Base-by-base conservation (phyloP, 2,888 invertebrate genomes). In the Drosophila robusta region DNA sequence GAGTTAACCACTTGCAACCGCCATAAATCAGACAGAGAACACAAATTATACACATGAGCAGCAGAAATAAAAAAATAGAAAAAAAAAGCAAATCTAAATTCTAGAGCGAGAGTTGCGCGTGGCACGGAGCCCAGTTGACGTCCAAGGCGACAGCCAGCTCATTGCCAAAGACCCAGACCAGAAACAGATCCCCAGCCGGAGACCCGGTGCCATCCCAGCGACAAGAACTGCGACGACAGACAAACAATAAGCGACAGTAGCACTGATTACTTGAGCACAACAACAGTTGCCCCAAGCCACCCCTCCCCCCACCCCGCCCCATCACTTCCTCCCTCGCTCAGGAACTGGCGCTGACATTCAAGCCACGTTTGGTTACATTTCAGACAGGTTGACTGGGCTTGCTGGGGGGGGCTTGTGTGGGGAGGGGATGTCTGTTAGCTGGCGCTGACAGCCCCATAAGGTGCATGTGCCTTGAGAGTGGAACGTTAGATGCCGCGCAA, bases 401-500 rank as follows among this genome's bases (percentile, higher is more conserved):
- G 9, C 8, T 9, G 41, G 41, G 18, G 9, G 18, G 18, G 18
- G 18, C 18, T 18, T 11, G 22, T 11, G 7, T 6, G 14, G 9
- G 39, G 11, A 3, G 6, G 12, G 6, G 44, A 14, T 26, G 42
- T 29, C 4, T 29, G 29, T 22, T 42, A 16, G 69, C 81, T 74
- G 81, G 36, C 26, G 60, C 51, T 80, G 78, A 80, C 81, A 80
- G 68, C 46, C 47, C 50, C 69, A 77, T 69, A 87, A 78, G 82
- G 88, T 88, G 83, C 86, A 85, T 81, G 88, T 69, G 88, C 88
- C 86, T 83, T 86, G 76, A 78, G 76, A 86, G 80, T 83, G 87
- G 80, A 88, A 82, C 72, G 80, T 82, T 82, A 88, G 84, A 78
- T 78, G 70, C 61, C 82, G 50, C 47, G 71, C 79, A 82, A 79